These are phyloP conservation scores for Leptinotarsa tumamoca DNA, from an alignment of 2,888 invertebrate species.

Conservation along the genomic window DNA sequence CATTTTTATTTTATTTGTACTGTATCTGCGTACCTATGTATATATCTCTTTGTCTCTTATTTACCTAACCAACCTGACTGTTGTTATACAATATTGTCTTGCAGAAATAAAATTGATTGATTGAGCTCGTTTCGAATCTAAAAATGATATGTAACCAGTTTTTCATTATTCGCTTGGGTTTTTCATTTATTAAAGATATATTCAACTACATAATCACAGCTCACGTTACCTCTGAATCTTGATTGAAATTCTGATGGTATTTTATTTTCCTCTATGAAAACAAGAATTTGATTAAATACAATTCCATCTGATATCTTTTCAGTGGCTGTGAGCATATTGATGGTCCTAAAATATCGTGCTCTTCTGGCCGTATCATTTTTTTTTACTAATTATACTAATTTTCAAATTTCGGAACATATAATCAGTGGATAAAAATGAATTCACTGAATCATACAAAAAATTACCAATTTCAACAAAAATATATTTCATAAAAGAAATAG, in stretches of 20 bases:
- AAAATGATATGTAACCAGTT: not conserved
- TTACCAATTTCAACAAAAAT: too few species aligned
- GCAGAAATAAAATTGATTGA: too few species aligned
- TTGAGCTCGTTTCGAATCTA: not conserved
- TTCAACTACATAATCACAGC: not conserved
- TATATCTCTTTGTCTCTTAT: too few species aligned
- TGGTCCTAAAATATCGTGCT: not conserved
- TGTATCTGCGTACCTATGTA: too few species aligned
- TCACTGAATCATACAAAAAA: too few species aligned
- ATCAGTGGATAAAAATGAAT: too few species aligned
- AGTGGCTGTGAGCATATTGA: not conserved
- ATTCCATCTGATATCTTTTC: not conserved
- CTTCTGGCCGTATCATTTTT: not conserved
- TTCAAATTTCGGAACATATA: not conserved
- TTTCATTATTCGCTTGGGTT: too few species aligned
- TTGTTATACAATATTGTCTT: too few species aligned
- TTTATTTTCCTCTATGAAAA: not conserved
- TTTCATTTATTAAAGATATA: not conserved
- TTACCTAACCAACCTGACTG: too few species aligned
- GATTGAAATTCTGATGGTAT: not conserved
- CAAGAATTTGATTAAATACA: not conserved
- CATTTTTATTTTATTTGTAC: too few species aligned
- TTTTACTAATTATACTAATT: not conserved
- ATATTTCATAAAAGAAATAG: too few species aligned
- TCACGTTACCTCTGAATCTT: not conserved